Conservation (phyloP, 2,797 vertebrate genomes). For the Cuniculus paca region DNA sequence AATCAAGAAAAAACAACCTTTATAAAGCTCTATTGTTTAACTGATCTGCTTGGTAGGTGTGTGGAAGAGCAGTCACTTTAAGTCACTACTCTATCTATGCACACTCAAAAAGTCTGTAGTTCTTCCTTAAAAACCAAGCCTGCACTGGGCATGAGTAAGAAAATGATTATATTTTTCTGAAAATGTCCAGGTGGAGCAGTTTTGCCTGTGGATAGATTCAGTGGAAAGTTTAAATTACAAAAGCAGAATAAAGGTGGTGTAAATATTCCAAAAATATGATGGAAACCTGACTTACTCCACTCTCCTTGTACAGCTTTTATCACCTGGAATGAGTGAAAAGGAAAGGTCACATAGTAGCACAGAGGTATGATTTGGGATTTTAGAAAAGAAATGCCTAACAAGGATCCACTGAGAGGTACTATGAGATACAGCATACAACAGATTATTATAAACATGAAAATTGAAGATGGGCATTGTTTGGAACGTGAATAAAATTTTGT, state of each 20-base stretch:
- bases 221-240: neutral
- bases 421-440: neutral
- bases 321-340: neutral
- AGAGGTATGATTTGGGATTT: neutral
- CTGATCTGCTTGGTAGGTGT: neutral
- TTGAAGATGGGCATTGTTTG: neutral
- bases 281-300: neutral
- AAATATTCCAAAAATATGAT: neutral
- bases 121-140: neutral
- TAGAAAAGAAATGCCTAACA: neutral
- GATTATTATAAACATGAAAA: neutral
- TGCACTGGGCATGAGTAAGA: neutral
- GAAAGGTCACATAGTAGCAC: neutral
- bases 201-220: neutral
- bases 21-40: neutral
- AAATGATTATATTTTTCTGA: neutral
- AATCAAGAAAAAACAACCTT: conserved; percentile 49
- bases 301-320: neutral
- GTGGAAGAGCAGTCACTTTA: neutral
- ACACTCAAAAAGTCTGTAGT: neutral
- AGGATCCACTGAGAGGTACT: neutral
- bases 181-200: conserved; percentile 20
- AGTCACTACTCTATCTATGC: neutral
- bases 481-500: neutral
- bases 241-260: neutral